Conservation (phyloP, 1,140 invertebrate species). For the Drosophila insularis region DNA sequence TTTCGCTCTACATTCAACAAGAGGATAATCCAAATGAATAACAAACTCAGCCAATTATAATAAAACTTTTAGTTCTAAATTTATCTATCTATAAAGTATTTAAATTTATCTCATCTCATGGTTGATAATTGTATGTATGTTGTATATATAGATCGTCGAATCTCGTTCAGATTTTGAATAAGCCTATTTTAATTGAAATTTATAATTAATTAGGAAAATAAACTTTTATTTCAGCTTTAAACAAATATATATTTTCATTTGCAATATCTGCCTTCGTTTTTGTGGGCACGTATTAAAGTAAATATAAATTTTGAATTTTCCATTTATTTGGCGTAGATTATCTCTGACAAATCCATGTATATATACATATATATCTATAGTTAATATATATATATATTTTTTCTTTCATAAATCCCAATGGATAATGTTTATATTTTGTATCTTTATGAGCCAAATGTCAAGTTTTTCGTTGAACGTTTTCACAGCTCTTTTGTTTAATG, state of each 20-base stretch:
- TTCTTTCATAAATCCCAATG: background rate
- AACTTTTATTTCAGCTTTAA: too few relatives aligned
- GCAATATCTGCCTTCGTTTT: too few relatives aligned
- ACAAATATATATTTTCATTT: too few relatives aligned
- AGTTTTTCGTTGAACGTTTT: background rate
- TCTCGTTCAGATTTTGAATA: too few relatives aligned
- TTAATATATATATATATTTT: background rate
- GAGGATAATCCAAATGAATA: background rate
- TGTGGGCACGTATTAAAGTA: too few relatives aligned
- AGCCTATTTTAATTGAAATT: too few relatives aligned
- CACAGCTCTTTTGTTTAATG: constrained; percentile 8
- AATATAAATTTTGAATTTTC: too few relatives aligned
- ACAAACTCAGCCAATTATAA: background rate
- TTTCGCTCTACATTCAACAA: too few relatives aligned
- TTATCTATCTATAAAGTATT: background rate
- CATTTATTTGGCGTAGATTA: background rate
- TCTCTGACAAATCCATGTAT: background rate
- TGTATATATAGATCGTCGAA: too few relatives aligned
- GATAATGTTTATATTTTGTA: background rate
- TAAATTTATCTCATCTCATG: too few relatives aligned
- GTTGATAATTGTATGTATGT: too few relatives aligned
- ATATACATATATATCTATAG: background rate
- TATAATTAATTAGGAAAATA: too few relatives aligned
- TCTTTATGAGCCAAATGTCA: background rate
- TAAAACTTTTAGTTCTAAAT: background rate